phyloP scores from a whole-genome alignment of 2,888 invertebrate species.

The Phanerotoma sp. region DNA sequence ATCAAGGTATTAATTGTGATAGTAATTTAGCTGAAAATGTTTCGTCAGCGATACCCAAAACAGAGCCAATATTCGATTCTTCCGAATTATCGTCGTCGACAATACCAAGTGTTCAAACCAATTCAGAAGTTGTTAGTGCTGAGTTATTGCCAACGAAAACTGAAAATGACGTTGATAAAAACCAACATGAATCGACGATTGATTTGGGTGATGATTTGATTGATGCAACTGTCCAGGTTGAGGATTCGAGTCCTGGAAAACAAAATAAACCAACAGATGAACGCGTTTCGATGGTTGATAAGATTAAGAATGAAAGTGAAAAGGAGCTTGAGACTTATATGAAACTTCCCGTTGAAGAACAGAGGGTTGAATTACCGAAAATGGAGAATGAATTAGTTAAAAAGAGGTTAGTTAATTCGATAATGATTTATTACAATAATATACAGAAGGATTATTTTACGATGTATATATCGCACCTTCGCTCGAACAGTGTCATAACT shows the following conservation, averaged over 20 bases:
- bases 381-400: conserved; percentile 46
- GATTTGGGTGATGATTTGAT: no score
- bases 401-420: conserved; percentile 42
- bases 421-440: conserved; percentile 1
- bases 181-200: no score
- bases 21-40: neutral
- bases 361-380: conserved; percentile 36
- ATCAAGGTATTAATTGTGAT: neutral
- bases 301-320: conserved; percentile 39
- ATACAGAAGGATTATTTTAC: no score
- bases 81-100: neutral
- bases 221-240: conserved; percentile 22
- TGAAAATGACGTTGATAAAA: no score
- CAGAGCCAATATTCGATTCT: conserved; percentile 22
- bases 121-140: neutral
- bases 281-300: conserved; percentile 29
- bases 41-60: neutral
- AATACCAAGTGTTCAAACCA: neutral
- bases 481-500: no score
- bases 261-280: conserved; percentile 6
- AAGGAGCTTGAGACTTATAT: conserved; percentile 35
- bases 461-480: no score
- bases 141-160: neutral
- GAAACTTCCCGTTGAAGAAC: conserved; percentile 34
- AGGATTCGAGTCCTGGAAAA: conserved; percentile 33